Evolutionary conservation across 2,888 invertebrate genomes (phyloP), one percentile per base, ranked within the genome.

Genomic region (Ditula angustiorana): DNA sequence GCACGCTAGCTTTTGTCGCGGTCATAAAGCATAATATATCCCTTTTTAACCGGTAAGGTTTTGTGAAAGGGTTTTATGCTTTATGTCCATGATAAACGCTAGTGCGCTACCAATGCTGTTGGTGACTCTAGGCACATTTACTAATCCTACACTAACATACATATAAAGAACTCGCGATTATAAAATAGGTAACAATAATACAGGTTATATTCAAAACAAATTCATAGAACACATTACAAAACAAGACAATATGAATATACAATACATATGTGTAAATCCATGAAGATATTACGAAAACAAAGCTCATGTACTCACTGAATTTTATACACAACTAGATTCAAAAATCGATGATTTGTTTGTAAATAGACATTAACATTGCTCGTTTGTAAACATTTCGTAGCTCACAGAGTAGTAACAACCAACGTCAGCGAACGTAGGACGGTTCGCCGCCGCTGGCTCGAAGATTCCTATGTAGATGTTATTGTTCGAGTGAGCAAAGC

Each of bases 181-280:
- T 21, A 55, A 62, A 28, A 30, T 41, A 57, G 30, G 16, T 63
- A 63, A 63, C 46, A 52, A 49, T 57, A 44, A 63, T 37, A 44
- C 50, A 58, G 1, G 10, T 24, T 16, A 49, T 10, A 37, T n/a
- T 13, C 23, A 30, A 56, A 56, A 46, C 53, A 61, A 28, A n/a
- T 24, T 19, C 30, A 11, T 5, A 24, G 35, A 44, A 5, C 13
- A 4, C 21, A 23, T 8, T 23, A 23, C 8, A 5, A 28, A 33
- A 28, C 28, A 49, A 24, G 1, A 28, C 11, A 49, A n/a, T n/a
- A n/a, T n/a, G n/a, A n/a, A n/a, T n/a, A n/a, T n/a, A n/a, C 26
- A 13, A 37, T 37, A 16, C 16, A 37, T n/a, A n/a, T 16, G 16
- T n/a, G 5, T 1, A 35, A 35, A 35, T 2, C 11, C 23, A 13